Evolutionary conservation across 1,140 invertebrate species (phyloP), one percentile per base, ranked within the genome.

Genomic region (Dreissena rostriformis): DNA sequence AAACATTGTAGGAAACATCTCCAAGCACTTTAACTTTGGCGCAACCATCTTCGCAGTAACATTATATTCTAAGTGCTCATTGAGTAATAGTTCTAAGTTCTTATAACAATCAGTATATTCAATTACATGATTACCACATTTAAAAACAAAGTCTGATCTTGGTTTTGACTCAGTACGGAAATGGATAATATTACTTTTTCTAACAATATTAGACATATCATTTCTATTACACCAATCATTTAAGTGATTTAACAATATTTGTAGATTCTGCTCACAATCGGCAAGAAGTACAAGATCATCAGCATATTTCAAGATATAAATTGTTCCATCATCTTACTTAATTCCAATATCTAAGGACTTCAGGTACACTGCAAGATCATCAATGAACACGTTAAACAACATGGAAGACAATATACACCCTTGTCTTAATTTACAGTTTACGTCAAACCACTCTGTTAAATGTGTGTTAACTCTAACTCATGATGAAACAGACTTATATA

Each of bases 381-480:
- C 85, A 53, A 87, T 68, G 68, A 74, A 82, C n/a, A 79, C 22
- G 52, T 84, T 81, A 55, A 85, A 87, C 51, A 81, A 57, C 52
- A 72, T 24, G n/a, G 67, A 70, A n/a, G 83, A 79, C 6, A 85
- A 22, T 2, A 52, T 17, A 61, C 84, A 86, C 17, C 84, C 78
- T 72, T 81, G 72, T 12, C 29, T 65, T 51, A 86, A 55, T 0
- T 77, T 72, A 63, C 65, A 28, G 17, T 81, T 51, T 10, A 81
- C 78, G 65, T 81, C 39, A 77, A 86, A 81, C 78, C 70, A 85
- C 4, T 80, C 70, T 57, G 84, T 76, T 55, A 39, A 57, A 8
- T 22, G 26, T 24, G 61, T n/a, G 68, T 77, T 82, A 15, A 81
- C 57, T 71, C 55, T 66, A 68, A 86, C 77, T 63, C 66, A 81